Percentiles rank a stretch among this genome's conserved stretches.
Evolutionary conservation across 2,888 invertebrate genomes (phyloP).

Genomic region (Acleris laterana): DNA sequence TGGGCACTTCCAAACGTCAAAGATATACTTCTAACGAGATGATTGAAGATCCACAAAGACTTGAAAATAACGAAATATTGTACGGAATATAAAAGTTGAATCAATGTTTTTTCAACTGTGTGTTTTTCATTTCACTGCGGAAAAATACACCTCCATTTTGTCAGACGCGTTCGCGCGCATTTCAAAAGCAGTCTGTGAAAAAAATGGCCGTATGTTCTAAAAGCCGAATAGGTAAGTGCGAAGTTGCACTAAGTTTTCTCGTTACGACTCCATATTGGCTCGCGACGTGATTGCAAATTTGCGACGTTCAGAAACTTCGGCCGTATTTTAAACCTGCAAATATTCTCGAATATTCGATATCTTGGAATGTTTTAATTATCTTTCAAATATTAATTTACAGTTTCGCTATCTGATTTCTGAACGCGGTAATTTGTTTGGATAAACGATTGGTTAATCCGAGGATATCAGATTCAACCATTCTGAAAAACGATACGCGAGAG

Average conservation of each 20-base stretch:
- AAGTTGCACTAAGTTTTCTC: conserved; percentile 54
- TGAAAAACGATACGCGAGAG: too few relatives aligned
- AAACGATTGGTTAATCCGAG: neutral
- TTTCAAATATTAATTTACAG: conserved; percentile 34
- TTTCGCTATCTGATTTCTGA: conserved; percentile 17
- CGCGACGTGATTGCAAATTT: conserved; percentile 44
- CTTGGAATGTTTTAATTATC: conserved; percentile 67
- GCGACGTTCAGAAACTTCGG: conserved; percentile 44
- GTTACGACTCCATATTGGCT: conserved; percentile 52
- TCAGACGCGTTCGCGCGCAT: too few relatives aligned
- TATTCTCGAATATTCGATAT: conserved; percentile 48
- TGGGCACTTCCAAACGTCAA: too few relatives aligned
- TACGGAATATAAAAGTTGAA: too few relatives aligned
- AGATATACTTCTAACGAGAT: too few relatives aligned
- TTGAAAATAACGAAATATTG: too few relatives aligned
- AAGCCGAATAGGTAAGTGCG: conserved; percentile 46
- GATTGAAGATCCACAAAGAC: too few relatives aligned
- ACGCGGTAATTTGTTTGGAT: conserved; percentile 17
- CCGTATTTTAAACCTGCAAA: conserved; percentile 49
- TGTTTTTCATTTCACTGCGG: too few relatives aligned
- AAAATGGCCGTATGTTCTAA: conserved; percentile 45
- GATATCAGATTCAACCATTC: neutral
- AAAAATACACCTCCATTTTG: too few relatives aligned
- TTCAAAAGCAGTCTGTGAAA: conserved; percentile 36
- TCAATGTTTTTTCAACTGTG: too few relatives aligned